Evolutionary conservation across 2,113 vertebrate species (phyloP).

Genomic region (Drymodes brunneopygia): DNA sequence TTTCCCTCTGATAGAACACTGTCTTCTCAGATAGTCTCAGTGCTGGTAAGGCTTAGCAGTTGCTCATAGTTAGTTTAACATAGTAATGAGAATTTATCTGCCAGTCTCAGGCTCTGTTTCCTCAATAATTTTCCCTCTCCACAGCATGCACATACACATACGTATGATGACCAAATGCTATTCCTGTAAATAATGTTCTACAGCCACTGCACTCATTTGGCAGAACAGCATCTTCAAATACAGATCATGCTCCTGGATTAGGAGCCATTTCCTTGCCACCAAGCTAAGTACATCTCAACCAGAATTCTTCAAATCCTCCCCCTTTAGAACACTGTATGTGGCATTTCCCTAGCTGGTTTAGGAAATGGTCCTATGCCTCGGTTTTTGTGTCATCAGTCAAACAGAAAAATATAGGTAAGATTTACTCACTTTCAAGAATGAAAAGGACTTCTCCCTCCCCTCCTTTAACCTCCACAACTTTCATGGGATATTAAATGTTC

Average conservation of each 20-base stretch:
- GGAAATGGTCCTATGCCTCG: not conserved
- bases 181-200: not conserved
- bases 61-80: not conserved
- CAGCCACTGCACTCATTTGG: not conserved
- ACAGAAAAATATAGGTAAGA: not conserved
- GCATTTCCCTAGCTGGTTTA: not conserved
- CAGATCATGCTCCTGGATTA: not conserved
- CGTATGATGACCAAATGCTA: not conserved
- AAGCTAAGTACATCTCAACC: not conserved
- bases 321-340: not conserved
- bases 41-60: not conserved
- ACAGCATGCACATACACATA: not conserved
- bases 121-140: not conserved
- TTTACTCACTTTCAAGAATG: not conserved
- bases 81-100: not conserved
- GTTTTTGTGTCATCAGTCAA: not conserved
- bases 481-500: not conserved
- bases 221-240: not conserved
- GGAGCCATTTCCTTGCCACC: not conserved
- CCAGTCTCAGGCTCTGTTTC: not conserved
- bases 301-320: not conserved
- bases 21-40: not conserved
- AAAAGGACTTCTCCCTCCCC: not conserved
- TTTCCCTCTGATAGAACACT: not conserved
- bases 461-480: not conserved